A percentile compares a stretch with the other conserved stretches of the same genome.
Evolutionary conservation across 2,113 vertebrate genomes (phyloP).

Genomic region (Neodontobutis hainanensis): DNA sequence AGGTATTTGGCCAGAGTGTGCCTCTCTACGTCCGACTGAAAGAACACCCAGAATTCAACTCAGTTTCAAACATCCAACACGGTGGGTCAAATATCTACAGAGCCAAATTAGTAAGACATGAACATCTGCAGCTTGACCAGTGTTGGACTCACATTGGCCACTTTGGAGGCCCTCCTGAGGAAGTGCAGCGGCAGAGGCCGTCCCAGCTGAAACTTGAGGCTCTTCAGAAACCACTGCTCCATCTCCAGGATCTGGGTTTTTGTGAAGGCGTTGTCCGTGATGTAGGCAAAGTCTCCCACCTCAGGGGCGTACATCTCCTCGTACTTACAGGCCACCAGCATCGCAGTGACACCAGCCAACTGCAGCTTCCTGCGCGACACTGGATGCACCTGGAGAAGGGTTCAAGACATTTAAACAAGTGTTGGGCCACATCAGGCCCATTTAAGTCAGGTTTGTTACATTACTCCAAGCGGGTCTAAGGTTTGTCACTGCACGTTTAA

Average conservation of each 20-base stretch:
- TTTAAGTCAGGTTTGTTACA: too few relatives aligned
- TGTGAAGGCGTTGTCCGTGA: conserved; percentile 90
- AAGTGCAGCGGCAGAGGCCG: conserved; percentile 92
- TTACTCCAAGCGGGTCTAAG: too few relatives aligned
- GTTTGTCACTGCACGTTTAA: too few relatives aligned
- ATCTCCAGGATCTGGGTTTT: conserved; percentile 86
- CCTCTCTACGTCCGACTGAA: conserved; percentile 85
- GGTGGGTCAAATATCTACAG: too few relatives aligned
- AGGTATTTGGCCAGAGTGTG: conserved; percentile 94
- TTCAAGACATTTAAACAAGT: not conserved
- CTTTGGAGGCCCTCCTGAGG: conserved; percentile 90
- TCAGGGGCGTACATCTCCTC: conserved; percentile 90
- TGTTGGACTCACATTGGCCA: conserved; percentile 80
- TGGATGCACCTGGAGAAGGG: conserved; percentile 78
- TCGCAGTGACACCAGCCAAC: conserved; percentile 87
- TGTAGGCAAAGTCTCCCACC: conserved; percentile 90
- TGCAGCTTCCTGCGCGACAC: conserved; percentile 89
- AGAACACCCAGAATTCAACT: not conserved
- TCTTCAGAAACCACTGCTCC: conserved; percentile 85
- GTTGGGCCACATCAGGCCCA: not conserved
- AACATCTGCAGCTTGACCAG: too few relatives aligned
- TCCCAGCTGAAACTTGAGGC: conserved; percentile 87
- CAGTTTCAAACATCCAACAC: too few relatives aligned
- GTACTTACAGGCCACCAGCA: conserved; percentile 92
- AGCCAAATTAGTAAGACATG: too few relatives aligned